phyloP scores from a whole-genome alignment of 2,797 vertebrate genomes.

The Cichlasoma orientale region DNA sequence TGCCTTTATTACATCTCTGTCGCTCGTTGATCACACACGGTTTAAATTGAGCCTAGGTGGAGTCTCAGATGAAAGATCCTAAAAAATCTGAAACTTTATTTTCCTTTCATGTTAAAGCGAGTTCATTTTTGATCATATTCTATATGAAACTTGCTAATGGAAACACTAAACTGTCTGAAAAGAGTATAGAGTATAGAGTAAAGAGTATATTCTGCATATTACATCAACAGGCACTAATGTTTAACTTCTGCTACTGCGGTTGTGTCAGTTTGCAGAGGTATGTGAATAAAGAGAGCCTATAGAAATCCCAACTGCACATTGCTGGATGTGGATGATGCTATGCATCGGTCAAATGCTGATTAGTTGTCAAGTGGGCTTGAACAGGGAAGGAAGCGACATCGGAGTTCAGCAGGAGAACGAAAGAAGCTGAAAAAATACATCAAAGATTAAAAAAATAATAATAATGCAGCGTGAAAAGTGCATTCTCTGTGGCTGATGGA shows the following conservation, averaged over 20 bases:
- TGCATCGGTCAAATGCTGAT: background rate
- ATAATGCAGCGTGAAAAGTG: background rate
- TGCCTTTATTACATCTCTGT: conserved; percentile 51
- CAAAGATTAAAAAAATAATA: background rate
- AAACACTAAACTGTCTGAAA: background rate
- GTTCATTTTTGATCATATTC: background rate
- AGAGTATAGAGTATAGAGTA: too few species aligned
- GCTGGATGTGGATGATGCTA: too few species aligned
- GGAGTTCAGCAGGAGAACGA: too few species aligned
- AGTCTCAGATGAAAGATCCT: background rate
- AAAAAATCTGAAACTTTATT: conserved; percentile 1
- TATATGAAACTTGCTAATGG: background rate
- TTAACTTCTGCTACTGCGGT: background rate
- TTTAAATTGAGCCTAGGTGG: conserved; percentile 27
- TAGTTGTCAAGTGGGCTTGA: background rate
- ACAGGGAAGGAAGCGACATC: background rate
- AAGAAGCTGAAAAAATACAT: background rate
- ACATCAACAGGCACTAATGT: background rate
- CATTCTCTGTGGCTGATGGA: background rate
- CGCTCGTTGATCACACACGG: conserved; percentile 38
- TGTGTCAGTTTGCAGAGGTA: background rate
- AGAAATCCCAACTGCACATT: too few species aligned
- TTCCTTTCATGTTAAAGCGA: background rate
- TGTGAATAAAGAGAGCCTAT: background rate
- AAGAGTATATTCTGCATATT: background rate